Conservation (phyloP, 2,888 invertebrate genomes). For the Agrochola circellaris region DNA sequence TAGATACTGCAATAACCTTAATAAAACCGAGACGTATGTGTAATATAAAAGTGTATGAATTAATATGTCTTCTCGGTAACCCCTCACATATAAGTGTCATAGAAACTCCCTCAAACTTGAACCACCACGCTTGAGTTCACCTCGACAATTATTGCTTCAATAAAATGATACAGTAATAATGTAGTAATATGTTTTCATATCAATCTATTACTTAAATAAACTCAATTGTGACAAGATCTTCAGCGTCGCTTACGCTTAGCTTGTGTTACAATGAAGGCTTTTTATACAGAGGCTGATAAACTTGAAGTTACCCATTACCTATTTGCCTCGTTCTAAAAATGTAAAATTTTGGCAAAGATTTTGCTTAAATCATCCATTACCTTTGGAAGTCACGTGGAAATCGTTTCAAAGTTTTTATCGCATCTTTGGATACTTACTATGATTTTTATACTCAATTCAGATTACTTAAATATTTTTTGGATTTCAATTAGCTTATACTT, state of each 20-base stretch:
- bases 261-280: constrained; percentile 6
- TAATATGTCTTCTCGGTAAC: constrained; percentile 24
- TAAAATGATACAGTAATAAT: constrained; percentile 26
- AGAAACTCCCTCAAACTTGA: constrained; percentile 61
- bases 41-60: constrained; percentile 31
- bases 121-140: constrained; percentile 43
- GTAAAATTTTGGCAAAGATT: neutral
- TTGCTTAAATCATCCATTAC: neutral
- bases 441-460: constrained; percentile 6
- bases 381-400: constrained; percentile 21
- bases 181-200: constrained; percentile 5
- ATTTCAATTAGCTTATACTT: neutral
- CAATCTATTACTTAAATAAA: constrained; percentile 3
- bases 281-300: neutral
- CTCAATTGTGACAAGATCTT: constrained; percentile 1
- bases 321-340: neutral
- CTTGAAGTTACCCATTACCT: neutral
- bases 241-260: neutral
- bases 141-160: constrained; percentile 50
- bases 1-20: constrained; percentile 1
- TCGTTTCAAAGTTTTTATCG: constrained; percentile 14
- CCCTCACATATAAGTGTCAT: constrained; percentile 45
- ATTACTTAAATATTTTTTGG: neutral
- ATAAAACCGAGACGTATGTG: constrained; percentile 3
- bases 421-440: neutral